Evolutionary conservation across 1,140 invertebrate genomes (phyloP), one percentile per base, ranked within the genome.

Genomic region (Leptestheria dahalacensis): DNA sequence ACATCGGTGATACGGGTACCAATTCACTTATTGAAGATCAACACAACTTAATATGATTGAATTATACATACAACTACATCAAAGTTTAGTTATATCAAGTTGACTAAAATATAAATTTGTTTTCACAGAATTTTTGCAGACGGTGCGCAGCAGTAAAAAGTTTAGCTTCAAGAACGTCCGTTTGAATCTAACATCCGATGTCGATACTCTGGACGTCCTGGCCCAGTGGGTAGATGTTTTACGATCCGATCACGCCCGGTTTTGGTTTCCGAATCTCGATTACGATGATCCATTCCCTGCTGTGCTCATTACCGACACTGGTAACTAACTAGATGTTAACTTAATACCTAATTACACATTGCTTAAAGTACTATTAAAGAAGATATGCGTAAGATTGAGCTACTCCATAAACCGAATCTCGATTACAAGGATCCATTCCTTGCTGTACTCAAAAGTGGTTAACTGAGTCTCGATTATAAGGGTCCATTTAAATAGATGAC

Each of bases 191-290:
- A 54, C 62, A 6, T 63, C 61, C 10, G 63, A 68, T 12, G 48
- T 69, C 4, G 62, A 64, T 1, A 55, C 65, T 29, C 48, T 68
- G 20, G 64, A 66, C 24, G 58, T 63, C 9, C 49, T 68, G 9
- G 55, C 66, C 1, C 60, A 63, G 28, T 65, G 67, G 62, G 48
- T 68, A 1, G 66, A 68, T 49, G 64, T 68, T 50, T 57, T 68
- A n/a, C 46, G 67, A 12, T 65, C 63, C 52, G 67, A 68, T 47
- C 67, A 68, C 23, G 61, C 66, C 18, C 28, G 67, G 57, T 68
- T 68, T 61, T 68, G 67, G 67, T 68, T 66, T 56, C 66, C 66
- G 62, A 68, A 68, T 60, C 20, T 64, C 62, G 9, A 63, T 15
- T 66, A 65, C 10, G 21, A 29, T 1, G 15, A 56, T 4, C 63